Percentiles rank a stretch among this genome's conserved stretches.
phyloP scores from a whole-genome alignment of 37 sponge, comb jelly and placozoan genomes.

The Crambe crambe region DNA sequence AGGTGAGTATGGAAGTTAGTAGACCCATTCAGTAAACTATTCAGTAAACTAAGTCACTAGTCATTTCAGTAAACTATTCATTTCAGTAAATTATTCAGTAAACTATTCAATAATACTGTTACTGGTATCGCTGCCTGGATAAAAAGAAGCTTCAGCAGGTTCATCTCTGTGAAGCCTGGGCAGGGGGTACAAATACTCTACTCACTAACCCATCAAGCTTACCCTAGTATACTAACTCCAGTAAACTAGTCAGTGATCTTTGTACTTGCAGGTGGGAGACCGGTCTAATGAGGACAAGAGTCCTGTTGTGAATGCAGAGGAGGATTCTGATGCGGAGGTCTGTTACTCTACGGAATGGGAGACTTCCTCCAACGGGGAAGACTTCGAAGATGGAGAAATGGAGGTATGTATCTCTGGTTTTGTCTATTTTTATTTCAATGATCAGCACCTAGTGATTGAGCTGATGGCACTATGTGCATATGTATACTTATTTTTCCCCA shows the following conservation, averaged over 20 bases:
- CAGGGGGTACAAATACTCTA: too few species aligned
- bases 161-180: too few species aligned
- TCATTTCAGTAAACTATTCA: neutral
- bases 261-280: constrained; percentile 5
- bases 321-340: constrained; percentile 30
- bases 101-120: too few species aligned
- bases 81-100: neutral
- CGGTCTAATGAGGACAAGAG: neutral
- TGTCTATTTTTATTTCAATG: neutral
- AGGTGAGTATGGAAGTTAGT: neutral
- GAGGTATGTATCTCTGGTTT: neutral
- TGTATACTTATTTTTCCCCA: neutral
- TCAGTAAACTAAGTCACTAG: neutral
- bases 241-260: neutral
- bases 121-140: too few species aligned
- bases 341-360: constrained; percentile 45
- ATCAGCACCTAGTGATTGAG: too few species aligned
- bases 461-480: too few species aligned
- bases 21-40: neutral
- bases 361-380: constrained; percentile 7
- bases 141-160: too few species aligned
- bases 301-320: neutral
- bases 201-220: too few species aligned
- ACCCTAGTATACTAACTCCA: too few species aligned
- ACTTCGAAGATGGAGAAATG: neutral